Evolutionary conservation across 2,888 invertebrate genomes (phyloP), one percentile per base, ranked within the genome.

Genomic region (Lasioglossum oenotherae): DNA sequence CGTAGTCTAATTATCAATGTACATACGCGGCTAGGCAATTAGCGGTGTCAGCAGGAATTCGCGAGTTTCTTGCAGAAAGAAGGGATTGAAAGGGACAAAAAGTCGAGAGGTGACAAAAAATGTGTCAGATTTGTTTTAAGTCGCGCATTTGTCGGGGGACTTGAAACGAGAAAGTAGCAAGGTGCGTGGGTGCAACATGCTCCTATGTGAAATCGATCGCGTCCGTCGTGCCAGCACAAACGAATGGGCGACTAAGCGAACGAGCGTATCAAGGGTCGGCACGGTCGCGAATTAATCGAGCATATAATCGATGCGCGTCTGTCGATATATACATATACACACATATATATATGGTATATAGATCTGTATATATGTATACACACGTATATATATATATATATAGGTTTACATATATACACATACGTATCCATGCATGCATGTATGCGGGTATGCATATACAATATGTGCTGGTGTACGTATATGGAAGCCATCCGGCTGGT

Each of bases 261-360:
- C 82, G 90, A 89, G 90, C 87, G 82, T 91, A 89, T 90, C 92
- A 91, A 93, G 90, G 92, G 93, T 92, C 91, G 93, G 90, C 85
- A 92, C 91, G 92, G 92, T 92, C 91, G 93, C 93, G 93, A 95
- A 95, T 94, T 94, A 95, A 95, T 95, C 94, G 94, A 95, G 94
- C 94, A 93, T 94, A 94, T 94, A 95, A 95, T 95, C 94, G 94
- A 95, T 94, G 94, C 93, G 92, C 89, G 90, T 90, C 89, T 92
- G 92, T 92, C 92, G 93, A 93, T 27, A 46, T 27, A 46, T 6
- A 35, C 4, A 71, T 8, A 10, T n/a, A 5, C 0, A 12, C 14
- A 41, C 0, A 12, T 5, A 41, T 71, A n/a, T 10, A n/a, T 38
- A 4, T 8, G 1, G 0, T 53, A 53, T n/a, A 57, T n/a, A 57